phyloP scores from a whole-genome alignment of 2,797 vertebrate species.

The Falco naumanni region DNA sequence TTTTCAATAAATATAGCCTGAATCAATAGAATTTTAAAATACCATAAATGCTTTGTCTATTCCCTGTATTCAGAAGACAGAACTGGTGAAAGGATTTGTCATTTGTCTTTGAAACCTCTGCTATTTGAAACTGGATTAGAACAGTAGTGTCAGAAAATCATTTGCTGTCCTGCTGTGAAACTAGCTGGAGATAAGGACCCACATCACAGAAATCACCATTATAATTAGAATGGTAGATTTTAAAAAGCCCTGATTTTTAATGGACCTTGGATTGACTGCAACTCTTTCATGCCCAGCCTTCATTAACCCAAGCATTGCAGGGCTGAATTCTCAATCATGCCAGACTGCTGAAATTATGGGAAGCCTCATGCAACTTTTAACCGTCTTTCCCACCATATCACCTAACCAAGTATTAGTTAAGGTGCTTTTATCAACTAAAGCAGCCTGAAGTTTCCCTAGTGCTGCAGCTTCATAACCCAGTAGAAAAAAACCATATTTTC shows the following conservation, averaged over 20 bases:
- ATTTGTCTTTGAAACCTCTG: not conserved
- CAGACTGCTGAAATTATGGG: not conserved
- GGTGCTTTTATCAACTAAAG: not conserved
- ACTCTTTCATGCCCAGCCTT: not conserved
- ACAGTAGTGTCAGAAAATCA: not conserved
- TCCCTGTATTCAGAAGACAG: not conserved
- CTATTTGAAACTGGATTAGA: not conserved
- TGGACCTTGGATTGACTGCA: not conserved
- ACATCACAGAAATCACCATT: not conserved
- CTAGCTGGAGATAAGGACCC: not conserved
- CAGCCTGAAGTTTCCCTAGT: not conserved
- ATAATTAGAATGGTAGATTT: not conserved
- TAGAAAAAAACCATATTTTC: not conserved
- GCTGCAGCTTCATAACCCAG: not conserved
- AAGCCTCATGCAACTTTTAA: not conserved
- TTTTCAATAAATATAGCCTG: conserved; percentile 14
- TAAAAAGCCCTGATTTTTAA: not conserved
- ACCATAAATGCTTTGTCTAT: not conserved
- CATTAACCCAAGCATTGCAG: not conserved
- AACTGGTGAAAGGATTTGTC: not conserved
- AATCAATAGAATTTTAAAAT: conserved; percentile 1
- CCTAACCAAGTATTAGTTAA: not conserved
- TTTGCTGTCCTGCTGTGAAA: not conserved
- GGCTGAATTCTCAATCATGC: not conserved
- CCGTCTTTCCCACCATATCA: not conserved